Percentiles rank a stretch among this genome's conserved stretches.
Evolutionary conservation across 1,140 invertebrate species (phyloP).

Genomic region (Onthophagus taurus): DNA sequence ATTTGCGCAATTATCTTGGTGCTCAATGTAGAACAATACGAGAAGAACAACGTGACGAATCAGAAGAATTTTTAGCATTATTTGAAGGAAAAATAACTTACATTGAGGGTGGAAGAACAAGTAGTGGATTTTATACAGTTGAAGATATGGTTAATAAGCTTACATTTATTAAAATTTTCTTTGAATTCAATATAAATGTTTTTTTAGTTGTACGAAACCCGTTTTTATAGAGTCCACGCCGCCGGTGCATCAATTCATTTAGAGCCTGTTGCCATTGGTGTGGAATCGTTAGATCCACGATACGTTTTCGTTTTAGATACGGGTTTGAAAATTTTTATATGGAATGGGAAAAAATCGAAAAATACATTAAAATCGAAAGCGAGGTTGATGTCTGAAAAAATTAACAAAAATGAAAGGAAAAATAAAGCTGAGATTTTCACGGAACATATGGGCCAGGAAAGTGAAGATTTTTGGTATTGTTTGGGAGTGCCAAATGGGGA

Average conservation of each 20-base stretch:
- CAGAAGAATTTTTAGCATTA: conserved; percentile 87
- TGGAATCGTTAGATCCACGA: conserved; percentile 72
- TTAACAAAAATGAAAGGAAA: conserved; percentile 98
- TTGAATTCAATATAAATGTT: not conserved
- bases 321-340: conserved; percentile 81
- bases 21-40: conserved; percentile 94
- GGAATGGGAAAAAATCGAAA: conserved; percentile 88
- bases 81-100: conserved; percentile 92
- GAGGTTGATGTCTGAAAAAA: conserved; percentile 92
- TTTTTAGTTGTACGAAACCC: conserved; percentile 64
- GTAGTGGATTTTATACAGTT: conserved; percentile 95
- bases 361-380: conserved; percentile 93
- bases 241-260: conserved; percentile 83
- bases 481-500: conserved; percentile 46
- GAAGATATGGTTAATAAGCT: conserved; percentile 62
- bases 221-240: conserved; percentile 84
- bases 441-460: conserved; percentile 73
- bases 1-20: conserved; percentile 90
- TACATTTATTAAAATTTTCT: not conserved
- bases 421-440: conserved; percentile 86
- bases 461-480: conserved; percentile 72
- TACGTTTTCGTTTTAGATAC: conserved; percentile 90
- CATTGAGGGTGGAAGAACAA: conserved; percentile 92
- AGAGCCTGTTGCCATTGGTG: conserved; percentile 71
- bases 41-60: conserved; percentile 95